These are phyloP conservation scores for Dryocosmus kuriphilus DNA, from an alignment of 2,888 invertebrate species.

Conservation along the genomic window DNA sequence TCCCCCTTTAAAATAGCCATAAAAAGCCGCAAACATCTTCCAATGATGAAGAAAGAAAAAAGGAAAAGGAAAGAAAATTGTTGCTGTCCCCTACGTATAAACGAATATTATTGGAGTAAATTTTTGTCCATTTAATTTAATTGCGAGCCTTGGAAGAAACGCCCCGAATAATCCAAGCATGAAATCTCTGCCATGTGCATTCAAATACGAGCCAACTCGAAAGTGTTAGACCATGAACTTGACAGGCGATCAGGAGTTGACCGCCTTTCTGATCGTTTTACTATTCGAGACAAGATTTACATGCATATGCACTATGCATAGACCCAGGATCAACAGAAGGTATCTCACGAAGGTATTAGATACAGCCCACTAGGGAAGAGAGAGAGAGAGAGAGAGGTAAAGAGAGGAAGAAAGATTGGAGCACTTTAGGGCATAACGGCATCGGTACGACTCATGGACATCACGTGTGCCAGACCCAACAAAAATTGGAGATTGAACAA, in stretches of 20 bases:
- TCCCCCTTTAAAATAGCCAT: too few species aligned
- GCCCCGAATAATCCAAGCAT: not conserved
- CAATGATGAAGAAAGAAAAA: too few species aligned
- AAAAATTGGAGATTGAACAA: slow-evolving; percentile 53
- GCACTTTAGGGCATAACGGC: slow-evolving; percentile 75
- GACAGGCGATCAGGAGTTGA: slow-evolving; percentile 7
- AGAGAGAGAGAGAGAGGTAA: slow-evolving; percentile 30
- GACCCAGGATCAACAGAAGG: slow-evolving; percentile 35
- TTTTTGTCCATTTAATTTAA: not conserved
- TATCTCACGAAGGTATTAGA: slow-evolving; percentile 23
- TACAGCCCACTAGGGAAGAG: slow-evolving; percentile 28
- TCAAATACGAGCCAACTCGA: not conserved
- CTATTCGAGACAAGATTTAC: slow-evolving; percentile 25
- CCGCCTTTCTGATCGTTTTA: slow-evolving; percentile 13
- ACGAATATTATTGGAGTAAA: too few species aligned
- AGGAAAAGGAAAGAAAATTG: too few species aligned
- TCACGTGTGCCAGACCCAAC: slow-evolving; percentile 53
- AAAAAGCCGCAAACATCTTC: too few species aligned
- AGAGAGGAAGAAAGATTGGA: slow-evolving; percentile 56
- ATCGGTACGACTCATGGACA: slow-evolving; percentile 60
- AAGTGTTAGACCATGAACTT: slow-evolving; percentile 23
- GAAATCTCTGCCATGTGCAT: slow-evolving; percentile 8
- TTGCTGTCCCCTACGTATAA: too few species aligned
- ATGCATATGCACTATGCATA: slow-evolving; percentile 39
- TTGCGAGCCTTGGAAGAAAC: not conserved